Evolutionary conservation across 2,888 invertebrate species (phyloP), one percentile per base, ranked within the genome.

Genomic region (Dasysyrphus tricinctus): DNA sequence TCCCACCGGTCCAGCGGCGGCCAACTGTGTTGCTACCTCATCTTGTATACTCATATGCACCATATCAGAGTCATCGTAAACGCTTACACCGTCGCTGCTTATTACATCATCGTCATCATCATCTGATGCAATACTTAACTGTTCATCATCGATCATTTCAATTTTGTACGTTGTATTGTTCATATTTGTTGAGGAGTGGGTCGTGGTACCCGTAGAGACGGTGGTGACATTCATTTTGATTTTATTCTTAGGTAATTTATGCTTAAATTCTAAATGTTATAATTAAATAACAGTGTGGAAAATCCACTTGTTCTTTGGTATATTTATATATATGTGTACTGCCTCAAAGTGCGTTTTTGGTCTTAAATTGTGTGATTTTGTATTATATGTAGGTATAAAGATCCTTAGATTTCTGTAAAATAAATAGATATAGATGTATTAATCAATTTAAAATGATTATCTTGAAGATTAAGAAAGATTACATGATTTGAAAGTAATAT

Each of bases 21-120:
- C 98, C 90, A 99, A 94, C 92, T 98, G 98, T 92, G 98, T 97
- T 88, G 98, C 98, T 90, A 99, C 97, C 91, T 98, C 98, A 93
- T 98, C 98, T 89, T 96, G 96, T 95, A 97, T 96, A 69, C 96
- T 96, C 78, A 95, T 96, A 89, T 96, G 95, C 93, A 98, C 95
- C 87, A 98, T 94, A 91, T 98, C 98, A 3, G 96, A 95, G 91
- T 97, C 98, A 90, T 96, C 96, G 89, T 96, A 96, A 51, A 94
- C 94, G 54, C 97, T 96, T 69, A 95, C 96, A 39, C 96, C 95
- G 74, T 96, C 96, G 78, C 96, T 97, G 79, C 96, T 96, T 88
- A 95, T 96, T 89, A 96, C 96, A 89, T 97, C 97, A 89, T 97
- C 97, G 86, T 97, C 97, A 89, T 97, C 97, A 88, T 97, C 97